phyloP scores from a whole-genome alignment of 1,140 invertebrate genomes.

The Pseudomyrmex gracilis region DNA sequence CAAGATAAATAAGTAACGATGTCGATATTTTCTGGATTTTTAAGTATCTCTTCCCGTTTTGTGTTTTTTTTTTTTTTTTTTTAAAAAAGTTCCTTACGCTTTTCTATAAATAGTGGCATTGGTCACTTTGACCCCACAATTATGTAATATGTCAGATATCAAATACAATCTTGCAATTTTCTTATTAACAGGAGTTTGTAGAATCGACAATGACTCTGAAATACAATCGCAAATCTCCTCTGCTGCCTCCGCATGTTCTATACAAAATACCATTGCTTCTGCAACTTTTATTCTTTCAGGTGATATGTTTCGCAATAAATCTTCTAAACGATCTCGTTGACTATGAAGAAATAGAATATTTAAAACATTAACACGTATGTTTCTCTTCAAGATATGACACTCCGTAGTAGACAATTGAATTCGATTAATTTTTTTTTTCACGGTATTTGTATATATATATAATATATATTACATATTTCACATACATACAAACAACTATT shows the following conservation, averaged over 20 bases:
- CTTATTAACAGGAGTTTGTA: slow-evolving; percentile 93
- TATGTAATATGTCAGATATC: slow-evolving; percentile 98
- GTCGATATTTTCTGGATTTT: slow-evolving; percentile 6
- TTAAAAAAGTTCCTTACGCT: slow-evolving; percentile 87
- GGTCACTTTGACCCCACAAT: slow-evolving; percentile 97
- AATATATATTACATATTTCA: no score
- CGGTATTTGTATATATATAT: neutral
- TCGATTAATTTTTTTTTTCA: neutral
- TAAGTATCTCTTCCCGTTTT: neutral
- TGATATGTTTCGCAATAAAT: slow-evolving; percentile 94
- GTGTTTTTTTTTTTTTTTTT: neutral
- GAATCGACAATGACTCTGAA: slow-evolving; percentile 92
- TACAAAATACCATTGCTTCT: slow-evolving; percentile 99
- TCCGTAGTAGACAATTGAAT: neutral
- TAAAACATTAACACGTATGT: neutral
- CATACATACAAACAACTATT: neutral
- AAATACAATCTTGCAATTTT: slow-evolving; percentile 98
- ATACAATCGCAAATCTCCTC: slow-evolving; percentile 98
- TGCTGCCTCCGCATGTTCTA: slow-evolving; percentile 98
- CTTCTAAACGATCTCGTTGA: slow-evolving; percentile 96
- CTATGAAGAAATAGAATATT: slow-evolving; percentile 81
- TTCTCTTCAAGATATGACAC: neutral
- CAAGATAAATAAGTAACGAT: slow-evolving; percentile 24
- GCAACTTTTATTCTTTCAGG: slow-evolving; percentile 95
- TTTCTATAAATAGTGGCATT: slow-evolving; percentile 98